phyloP scores from a whole-genome alignment of 2,113 vertebrate species.

The Mormyrus lacerda region DNA sequence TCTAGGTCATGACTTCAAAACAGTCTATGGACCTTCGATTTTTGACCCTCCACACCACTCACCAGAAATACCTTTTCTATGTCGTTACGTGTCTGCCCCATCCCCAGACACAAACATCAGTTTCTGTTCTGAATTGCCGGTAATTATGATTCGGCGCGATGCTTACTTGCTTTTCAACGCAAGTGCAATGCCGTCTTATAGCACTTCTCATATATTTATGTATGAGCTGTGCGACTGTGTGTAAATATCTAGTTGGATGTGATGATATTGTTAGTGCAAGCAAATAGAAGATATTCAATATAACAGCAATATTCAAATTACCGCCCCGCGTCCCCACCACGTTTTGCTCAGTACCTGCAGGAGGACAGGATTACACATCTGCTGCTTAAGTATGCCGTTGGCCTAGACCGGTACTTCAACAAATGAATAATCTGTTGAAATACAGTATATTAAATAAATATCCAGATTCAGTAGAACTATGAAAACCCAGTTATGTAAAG shows the following conservation, averaged over 20 bases:
- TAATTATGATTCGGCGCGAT: background rate
- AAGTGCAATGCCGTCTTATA: background rate
- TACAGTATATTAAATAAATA: background rate
- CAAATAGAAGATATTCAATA: background rate
- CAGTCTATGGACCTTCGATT: background rate
- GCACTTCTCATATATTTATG: background rate
- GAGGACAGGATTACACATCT: background rate
- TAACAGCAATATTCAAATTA: background rate
- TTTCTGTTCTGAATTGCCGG: background rate
- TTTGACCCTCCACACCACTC: background rate
- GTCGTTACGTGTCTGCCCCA: background rate
- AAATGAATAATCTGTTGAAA: constrained; percentile 4
- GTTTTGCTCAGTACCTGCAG: background rate
- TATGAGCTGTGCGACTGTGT: background rate
- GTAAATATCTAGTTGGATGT: background rate
- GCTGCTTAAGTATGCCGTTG: background rate
- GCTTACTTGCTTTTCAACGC: background rate
- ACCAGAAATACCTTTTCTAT: background rate
- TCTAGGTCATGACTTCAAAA: background rate
- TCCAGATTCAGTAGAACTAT: background rate
- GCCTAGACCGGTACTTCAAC: background rate
- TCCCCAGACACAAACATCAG: background rate
- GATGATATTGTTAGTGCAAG: background rate
- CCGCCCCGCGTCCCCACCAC: background rate
- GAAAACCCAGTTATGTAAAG: background rate